Evolutionary conservation across 2,888 invertebrate genomes (phyloP), one percentile per base, ranked within the genome.

Genomic region (Ormyrus labotus): DNA sequence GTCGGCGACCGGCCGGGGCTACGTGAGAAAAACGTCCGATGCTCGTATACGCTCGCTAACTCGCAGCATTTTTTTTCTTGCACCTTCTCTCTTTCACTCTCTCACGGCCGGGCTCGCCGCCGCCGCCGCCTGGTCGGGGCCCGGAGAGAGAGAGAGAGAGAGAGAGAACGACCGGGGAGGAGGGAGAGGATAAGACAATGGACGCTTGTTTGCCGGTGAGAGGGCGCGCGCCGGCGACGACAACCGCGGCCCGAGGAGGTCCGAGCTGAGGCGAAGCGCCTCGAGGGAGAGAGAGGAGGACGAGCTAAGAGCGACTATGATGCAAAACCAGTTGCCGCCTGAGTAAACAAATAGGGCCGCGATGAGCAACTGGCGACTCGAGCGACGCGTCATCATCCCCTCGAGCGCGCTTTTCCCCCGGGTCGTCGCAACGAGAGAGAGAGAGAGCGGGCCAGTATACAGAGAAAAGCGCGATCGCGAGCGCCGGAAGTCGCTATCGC

Each of bases 261-360:
- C 70, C 64, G 60, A 78, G 64, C 51, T 50, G n/a, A n/a, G 60
- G 48, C 75, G 63, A 67, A 71, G 68, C 51, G 58, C 58, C 68
- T 58, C 64, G 77, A 81, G 77, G 70, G 83, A 80, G 83, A 83
- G 80, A 53, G 83, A 83, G 19, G 82, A 34, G 34, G 34, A 34
- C 34, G 81, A 81, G 78, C 80, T 82, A 71, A 76, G 83, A 80
- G 86, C 86, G 87, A 81, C 87, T 88, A 89, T 87, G 78, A 81
- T 81, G 88, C 88, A 88, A 90, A 90, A 90, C 90, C 90, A 90
- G 90, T 90, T 90, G 89, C 89, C 89, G 88, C 88, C 89, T 90
- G 89, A 89, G 90, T 89, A 90, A 90, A 90, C 89, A 90, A 90
- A 90, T 90, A 90, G 90, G 88, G 88, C 89, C 86, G 83, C 86